Percentiles rank a stretch among this genome's conserved stretches.
Conservation (phyloP, 1,140 invertebrate genomes). For the Arion vulgaris region DNA sequence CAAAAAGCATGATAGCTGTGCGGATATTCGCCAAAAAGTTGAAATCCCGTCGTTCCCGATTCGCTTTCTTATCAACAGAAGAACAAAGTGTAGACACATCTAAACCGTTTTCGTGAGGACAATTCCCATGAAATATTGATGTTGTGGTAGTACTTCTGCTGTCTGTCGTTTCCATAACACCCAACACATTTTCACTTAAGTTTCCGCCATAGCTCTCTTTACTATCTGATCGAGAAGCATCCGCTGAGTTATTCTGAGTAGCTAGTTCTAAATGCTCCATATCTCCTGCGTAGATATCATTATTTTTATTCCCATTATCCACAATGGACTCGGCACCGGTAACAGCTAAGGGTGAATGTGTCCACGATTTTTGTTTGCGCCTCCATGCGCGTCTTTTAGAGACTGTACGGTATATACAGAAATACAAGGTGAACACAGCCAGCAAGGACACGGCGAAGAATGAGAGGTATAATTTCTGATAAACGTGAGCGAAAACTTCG, state of each 20-base stretch:
- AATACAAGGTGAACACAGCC: slow-evolving; percentile 60
- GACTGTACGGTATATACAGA: slow-evolving; percentile 61
- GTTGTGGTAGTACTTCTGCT: too few species aligned
- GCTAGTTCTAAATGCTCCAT: neutral
- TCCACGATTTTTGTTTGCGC: slow-evolving; percentile 39
- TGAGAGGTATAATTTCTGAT: slow-evolving; percentile 60
- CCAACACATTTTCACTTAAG: too few species aligned
- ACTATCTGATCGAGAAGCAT: neutral
- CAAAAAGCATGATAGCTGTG: slow-evolving; percentile 68
- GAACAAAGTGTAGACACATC: neutral
- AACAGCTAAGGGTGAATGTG: slow-evolving; percentile 22
- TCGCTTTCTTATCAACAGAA: slow-evolving; percentile 40
- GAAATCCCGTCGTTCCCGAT: slow-evolving; percentile 41
- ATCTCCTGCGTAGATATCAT: neutral
- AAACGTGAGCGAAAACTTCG: slow-evolving; percentile 42
- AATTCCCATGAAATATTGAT: too few species aligned
- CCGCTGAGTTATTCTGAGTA: neutral
- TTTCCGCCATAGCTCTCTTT: neutral
- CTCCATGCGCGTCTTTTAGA: slow-evolving; percentile 53
- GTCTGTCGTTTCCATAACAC: too few species aligned
- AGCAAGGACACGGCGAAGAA: slow-evolving; percentile 60
- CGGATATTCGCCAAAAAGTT: slow-evolving; percentile 66
- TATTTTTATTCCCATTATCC: neutral
- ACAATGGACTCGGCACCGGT: slow-evolving; percentile 31
- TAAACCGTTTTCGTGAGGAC: slow-evolving; percentile 44